Conservation (phyloP, 2,113 vertebrate genomes). For the Alouatta palliata region DNA sequence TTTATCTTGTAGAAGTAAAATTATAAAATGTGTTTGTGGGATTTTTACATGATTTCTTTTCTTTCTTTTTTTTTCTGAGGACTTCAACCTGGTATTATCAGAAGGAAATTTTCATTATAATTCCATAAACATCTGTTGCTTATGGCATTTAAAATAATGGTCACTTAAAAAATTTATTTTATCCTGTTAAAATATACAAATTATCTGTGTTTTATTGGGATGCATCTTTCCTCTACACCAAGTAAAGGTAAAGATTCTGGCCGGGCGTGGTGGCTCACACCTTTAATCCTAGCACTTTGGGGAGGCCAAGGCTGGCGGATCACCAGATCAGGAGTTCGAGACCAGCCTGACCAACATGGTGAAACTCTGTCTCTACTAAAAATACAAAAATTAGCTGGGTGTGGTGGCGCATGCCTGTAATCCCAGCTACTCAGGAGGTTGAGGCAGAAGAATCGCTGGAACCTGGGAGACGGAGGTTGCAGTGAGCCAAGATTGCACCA, state of each 20-base stretch:
- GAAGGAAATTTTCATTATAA: background rate
- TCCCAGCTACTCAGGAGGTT: too few relatives aligned
- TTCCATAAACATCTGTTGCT: background rate
- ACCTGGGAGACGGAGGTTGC: too few relatives aligned
- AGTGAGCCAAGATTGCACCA: too few relatives aligned
- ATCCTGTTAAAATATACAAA: background rate
- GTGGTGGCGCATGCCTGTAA: too few relatives aligned
- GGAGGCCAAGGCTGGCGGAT: too few relatives aligned
- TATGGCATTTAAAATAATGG: background rate
- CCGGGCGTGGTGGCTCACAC: too few relatives aligned
- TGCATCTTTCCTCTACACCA: background rate
- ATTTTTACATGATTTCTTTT: background rate
- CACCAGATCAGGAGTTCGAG: too few relatives aligned
- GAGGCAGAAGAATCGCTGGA: too few relatives aligned
- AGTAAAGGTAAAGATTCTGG: background rate
- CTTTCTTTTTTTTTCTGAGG: background rate
- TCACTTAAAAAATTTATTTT: background rate
- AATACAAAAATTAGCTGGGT: too few relatives aligned
- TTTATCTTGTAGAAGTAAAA: slow-evolving; percentile 20
- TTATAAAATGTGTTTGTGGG: background rate
- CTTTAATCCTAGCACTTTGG: too few relatives aligned
- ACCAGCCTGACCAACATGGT: too few relatives aligned
- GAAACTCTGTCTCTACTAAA: too few relatives aligned
- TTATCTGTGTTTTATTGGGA: background rate
- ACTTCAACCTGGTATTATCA: background rate